Evolutionary conservation across 1,140 invertebrate genomes (phyloP).

Genomic region (Chymomyza costata): DNA sequence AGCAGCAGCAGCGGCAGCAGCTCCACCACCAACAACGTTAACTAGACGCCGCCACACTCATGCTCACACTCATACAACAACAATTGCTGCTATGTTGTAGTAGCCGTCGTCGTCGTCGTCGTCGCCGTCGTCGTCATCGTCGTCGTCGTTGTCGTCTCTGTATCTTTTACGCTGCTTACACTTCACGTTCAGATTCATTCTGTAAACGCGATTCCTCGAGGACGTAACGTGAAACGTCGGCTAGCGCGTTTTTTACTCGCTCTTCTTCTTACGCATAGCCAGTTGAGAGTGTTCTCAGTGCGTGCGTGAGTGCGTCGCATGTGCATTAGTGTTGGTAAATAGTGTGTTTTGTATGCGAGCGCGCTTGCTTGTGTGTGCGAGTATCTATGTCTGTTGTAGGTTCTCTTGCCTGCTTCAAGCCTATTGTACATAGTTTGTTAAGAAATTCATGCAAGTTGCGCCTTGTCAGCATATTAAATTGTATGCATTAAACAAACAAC

Average conservation of each 20-base stretch:
- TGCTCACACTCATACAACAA: slow-evolving; percentile 26
- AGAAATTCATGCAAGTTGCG: background rate
- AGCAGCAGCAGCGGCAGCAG: slow-evolving; percentile 5
- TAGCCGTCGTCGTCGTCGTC: slow-evolving; percentile 27
- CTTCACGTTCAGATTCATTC: slow-evolving; percentile 75
- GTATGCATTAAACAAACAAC: slow-evolving; percentile 3
- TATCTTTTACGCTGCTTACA: slow-evolving; percentile 75
- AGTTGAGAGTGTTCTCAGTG: slow-evolving; percentile 21
- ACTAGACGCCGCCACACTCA: slow-evolving; percentile 22
- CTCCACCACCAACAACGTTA: slow-evolving; percentile 40
- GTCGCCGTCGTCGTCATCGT: slow-evolving; percentile 21
- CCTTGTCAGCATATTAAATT: background rate
- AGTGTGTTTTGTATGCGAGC: too few relatives aligned
- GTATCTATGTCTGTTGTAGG: too few relatives aligned
- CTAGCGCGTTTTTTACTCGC: slow-evolving; percentile 57
- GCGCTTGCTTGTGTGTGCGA: too few relatives aligned
- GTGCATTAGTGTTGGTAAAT: too few relatives aligned
- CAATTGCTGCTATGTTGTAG: slow-evolving; percentile 29
- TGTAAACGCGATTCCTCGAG: slow-evolving; percentile 75
- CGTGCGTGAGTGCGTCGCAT: too few relatives aligned
- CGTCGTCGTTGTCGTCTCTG: slow-evolving; percentile 46
- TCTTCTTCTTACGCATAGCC: too few relatives aligned
- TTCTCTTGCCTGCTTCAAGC: too few relatives aligned
- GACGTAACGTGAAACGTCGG: slow-evolving; percentile 75
- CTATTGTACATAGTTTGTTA: background rate